Conservation (phyloP, 2,797 vertebrate species). For the Hephaestus fuliginosus region DNA sequence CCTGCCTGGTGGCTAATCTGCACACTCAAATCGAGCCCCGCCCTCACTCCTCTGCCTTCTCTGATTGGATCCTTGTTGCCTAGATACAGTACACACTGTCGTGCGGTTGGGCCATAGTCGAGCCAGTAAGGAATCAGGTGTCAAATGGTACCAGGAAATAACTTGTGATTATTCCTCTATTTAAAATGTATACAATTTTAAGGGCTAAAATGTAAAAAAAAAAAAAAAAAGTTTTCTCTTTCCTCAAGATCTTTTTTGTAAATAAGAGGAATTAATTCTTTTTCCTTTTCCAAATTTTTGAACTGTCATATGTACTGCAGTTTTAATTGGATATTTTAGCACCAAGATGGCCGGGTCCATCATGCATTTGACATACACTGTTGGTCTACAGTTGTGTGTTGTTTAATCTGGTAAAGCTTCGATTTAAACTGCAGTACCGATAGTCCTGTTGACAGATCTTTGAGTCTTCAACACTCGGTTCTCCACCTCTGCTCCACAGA, state of each 20-base stretch:
- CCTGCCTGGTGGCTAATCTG: slow-evolving; percentile 84
- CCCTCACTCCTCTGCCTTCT: slow-evolving; percentile 89
- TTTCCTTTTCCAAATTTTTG: slow-evolving; percentile 18
- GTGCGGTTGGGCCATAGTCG: slow-evolving; percentile 92
- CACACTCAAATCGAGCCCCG: slow-evolving; percentile 86
- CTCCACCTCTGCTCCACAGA: slow-evolving; percentile 72
- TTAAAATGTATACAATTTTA: slow-evolving; percentile 81
- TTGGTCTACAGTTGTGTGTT: slow-evolving; percentile 34
- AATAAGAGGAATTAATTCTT: slow-evolving; percentile 56
- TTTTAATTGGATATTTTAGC: slow-evolving; percentile 50
- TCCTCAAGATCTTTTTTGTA: slow-evolving; percentile 44
- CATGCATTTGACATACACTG: slow-evolving; percentile 15
- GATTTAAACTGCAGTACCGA: slow-evolving; percentile 61
- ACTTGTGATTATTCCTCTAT: slow-evolving; percentile 88
- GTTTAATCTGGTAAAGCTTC: slow-evolving; percentile 17
- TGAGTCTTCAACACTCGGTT: slow-evolving; percentile 45
- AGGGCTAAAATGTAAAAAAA: slow-evolving; percentile 59
- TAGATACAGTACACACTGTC: slow-evolving; percentile 96
- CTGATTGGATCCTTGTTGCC: slow-evolving; percentile 97
- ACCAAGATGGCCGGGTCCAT: slow-evolving; percentile 21
- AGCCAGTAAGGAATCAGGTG: slow-evolving; percentile 95
- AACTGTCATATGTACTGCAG: slow-evolving; percentile 58
- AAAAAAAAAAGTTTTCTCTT: slow-evolving; percentile 12
- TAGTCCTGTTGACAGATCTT: slow-evolving; percentile 34
- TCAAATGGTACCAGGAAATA: slow-evolving; percentile 95